These are phyloP conservation scores for Actinemys pallida DNA, from an alignment of 2,113 vertebrate genomes.

Conservation along the genomic window DNA sequence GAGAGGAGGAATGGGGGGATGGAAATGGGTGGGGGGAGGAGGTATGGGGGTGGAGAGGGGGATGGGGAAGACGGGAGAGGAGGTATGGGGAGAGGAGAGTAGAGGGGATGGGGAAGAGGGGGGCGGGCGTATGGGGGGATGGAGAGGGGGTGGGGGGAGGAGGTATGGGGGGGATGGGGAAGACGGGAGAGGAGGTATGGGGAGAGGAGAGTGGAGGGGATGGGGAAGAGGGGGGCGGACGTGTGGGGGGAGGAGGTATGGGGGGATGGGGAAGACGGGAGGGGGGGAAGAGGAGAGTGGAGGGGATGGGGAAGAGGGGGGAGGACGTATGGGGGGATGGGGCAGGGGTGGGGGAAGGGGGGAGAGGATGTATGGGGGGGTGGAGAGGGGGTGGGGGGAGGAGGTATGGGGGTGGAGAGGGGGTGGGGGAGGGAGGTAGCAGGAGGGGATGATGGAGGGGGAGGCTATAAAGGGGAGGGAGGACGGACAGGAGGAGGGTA, in stretches of 20 bases:
- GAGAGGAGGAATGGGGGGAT: too few species aligned
- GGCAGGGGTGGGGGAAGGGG: background rate
- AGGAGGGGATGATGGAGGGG: background rate
- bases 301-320: background rate
- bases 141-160: background rate
- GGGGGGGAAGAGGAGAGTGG: background rate
- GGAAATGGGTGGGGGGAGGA: too few species aligned
- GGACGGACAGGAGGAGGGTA: too few species aligned
- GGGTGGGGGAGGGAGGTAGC: background rate
- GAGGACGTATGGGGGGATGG: background rate
- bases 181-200: too few species aligned
- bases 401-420: background rate
- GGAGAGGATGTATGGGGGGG: background rate
- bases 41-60: background rate
- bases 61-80: background rate
- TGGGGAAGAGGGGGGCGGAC: too few species aligned
- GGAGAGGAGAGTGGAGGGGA: background rate
- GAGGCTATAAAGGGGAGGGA: background rate
- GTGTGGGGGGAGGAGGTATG: too few species aligned
- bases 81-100: background rate
- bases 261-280: background rate
- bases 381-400: background rate
- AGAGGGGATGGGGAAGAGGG: background rate
- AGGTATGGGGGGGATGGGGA: too few species aligned
- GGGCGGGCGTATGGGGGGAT: background rate